Base-by-base conservation (phyloP, 2,113 vertebrate species). In the Cheilinus undulatus region DNA sequence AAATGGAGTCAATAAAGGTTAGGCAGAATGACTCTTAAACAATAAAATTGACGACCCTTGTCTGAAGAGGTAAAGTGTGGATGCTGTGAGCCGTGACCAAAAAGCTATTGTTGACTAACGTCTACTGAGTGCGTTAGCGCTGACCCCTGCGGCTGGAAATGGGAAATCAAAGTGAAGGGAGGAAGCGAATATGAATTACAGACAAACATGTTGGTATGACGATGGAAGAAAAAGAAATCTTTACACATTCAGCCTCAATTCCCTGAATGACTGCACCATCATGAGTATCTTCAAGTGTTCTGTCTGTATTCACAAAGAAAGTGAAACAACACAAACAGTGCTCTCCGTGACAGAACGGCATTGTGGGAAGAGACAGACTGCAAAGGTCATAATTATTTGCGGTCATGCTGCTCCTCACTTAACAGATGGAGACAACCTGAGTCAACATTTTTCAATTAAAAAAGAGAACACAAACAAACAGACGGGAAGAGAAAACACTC, bases 1-100 rank as follows among this genome's bases (percentile, higher is more conserved):
- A 91, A 93, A 95, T 91, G 89, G 92, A 92, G 91, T 91, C 92
- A 88, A 90, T 92, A 90, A 91, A 92, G 91, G 89, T 85, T 85
- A 89, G 86, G 88, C 88, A 91, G 84, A 92, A 93, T 92, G 90
- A 93, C 90, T 94, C 90, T 94, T 95, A 93, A 94, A 93, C 93
- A 94, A 94, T 94, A 92, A 91, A 94, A 93, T 92, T 92, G 89
- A 93, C 83, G 89, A 86, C 83, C 86, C 85, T 86, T 92, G 90
- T 89, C 87, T 86, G 84, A 72, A 65, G 70, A 83, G 78, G 87
- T 70, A 89, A 90, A 90, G 90, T 88, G 88, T 88, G 81, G 69
- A 82, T 26, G 84, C 87, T 77, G 84, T 91, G 92, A 92, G 89
- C 89, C 91, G 81, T 89, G 91, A 89, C 87, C 83, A 86, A 91